Percentiles rank a stretch among this genome's conserved stretches.
These are phyloP conservation scores for Plodia interpunctella DNA, from an alignment of 1,140 invertebrate species.

Conservation along the genomic window DNA sequence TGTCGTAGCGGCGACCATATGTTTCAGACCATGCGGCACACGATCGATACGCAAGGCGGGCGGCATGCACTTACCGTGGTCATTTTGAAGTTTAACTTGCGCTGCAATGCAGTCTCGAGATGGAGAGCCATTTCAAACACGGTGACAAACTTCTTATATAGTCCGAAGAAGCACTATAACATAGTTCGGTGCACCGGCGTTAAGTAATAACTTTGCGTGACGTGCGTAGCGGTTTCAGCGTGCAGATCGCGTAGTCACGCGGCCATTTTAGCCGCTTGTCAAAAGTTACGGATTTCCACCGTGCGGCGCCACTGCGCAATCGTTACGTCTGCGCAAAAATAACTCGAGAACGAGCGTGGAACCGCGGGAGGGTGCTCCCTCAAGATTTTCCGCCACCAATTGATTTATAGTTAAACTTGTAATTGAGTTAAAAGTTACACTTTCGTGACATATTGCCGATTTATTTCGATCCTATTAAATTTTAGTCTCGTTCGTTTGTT, in stretches of 20 bases:
- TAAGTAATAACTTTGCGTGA: slow-evolving; percentile 57
- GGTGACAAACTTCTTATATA: slow-evolving; percentile 27
- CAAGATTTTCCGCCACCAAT: slow-evolving; percentile 46
- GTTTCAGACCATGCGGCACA: slow-evolving; percentile 56
- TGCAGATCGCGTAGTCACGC: slow-evolving; percentile 66
- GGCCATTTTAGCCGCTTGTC: slow-evolving; percentile 70
- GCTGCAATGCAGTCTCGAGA: slow-evolving; percentile 70
- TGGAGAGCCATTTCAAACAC: slow-evolving; percentile 64
- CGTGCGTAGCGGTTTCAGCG: slow-evolving; percentile 54
- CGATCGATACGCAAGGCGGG: slow-evolving; percentile 61
- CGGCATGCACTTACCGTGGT: slow-evolving; percentile 73
- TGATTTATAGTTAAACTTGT: slow-evolving; percentile 69
- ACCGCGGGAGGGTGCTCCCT: slow-evolving; percentile 18
- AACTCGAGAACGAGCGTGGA: slow-evolving; percentile 25
- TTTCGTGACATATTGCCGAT: slow-evolving; percentile 36
- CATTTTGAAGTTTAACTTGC: slow-evolving; percentile 73
- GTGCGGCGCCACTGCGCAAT: slow-evolving; percentile 54
- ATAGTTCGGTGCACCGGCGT: slow-evolving; percentile 49
- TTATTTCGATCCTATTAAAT: slow-evolving; percentile 18
- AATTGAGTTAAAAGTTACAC: slow-evolving; percentile 62
- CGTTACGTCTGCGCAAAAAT: slow-evolving; percentile 68
- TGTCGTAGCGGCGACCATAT: slow-evolving; percentile 60
- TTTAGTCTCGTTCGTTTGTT: neutral
- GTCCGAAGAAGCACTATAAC: slow-evolving; percentile 54
- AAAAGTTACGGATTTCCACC: slow-evolving; percentile 49